phyloP scores from a whole-genome alignment of 2,797 vertebrate genomes.

The Poeciliopsis turneri region DNA sequence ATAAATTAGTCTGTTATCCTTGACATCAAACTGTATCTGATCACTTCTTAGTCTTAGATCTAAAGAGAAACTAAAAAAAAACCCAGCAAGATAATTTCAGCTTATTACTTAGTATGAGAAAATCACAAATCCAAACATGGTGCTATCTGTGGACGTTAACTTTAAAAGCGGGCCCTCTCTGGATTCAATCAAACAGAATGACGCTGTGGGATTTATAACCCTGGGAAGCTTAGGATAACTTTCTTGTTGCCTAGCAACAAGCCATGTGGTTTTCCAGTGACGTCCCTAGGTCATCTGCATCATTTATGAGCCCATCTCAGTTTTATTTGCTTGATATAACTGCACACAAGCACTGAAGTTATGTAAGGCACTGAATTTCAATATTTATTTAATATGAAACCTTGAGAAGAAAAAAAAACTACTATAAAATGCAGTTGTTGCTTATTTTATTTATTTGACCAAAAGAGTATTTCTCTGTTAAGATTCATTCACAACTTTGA shows the following conservation, averaged over 20 bases:
- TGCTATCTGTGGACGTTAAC: slow-evolving; percentile 2
- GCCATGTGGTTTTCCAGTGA: slow-evolving; percentile 12
- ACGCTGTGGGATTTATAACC: background rate
- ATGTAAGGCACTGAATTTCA: background rate
- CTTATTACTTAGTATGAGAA: background rate
- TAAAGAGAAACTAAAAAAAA: background rate
- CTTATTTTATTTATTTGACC: background rate
- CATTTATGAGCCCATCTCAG: slow-evolving; percentile 25
- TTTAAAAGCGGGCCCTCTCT: slow-evolving; percentile 12
- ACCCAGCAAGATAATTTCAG: background rate
- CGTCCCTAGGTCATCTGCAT: slow-evolving; percentile 21
- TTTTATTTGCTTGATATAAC: slow-evolving; percentile 10
- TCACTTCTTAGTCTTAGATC: background rate
- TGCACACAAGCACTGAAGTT: background rate
- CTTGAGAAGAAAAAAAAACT: background rate
- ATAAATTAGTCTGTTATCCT: background rate
- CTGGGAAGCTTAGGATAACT: background rate
- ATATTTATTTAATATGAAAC: background rate
- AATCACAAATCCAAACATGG: background rate
- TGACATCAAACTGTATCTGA: background rate
- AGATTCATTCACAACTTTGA: background rate
- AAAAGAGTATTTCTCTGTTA: background rate
- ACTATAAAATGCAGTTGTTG: background rate
- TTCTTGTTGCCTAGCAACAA: slow-evolving; percentile 34
- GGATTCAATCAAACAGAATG: background rate